Evolutionary conservation across 2,113 vertebrate species (phyloP).

Genomic region (Chaetura pelagica): DNA sequence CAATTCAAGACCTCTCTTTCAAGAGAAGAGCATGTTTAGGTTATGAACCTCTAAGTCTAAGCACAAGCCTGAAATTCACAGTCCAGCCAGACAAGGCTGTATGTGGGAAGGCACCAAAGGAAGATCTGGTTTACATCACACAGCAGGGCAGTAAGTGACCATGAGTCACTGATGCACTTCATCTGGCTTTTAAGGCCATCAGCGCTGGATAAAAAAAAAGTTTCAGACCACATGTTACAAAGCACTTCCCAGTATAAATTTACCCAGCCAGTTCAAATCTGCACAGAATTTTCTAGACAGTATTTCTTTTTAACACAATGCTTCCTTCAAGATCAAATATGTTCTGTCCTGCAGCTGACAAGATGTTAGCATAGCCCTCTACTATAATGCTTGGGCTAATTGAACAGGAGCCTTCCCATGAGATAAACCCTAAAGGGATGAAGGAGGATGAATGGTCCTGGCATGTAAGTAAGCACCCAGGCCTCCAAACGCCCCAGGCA

Average conservation of each 20-base stretch:
- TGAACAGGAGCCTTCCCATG: background rate
- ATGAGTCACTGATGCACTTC: constrained; percentile 5
- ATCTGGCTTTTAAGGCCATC: constrained; percentile 11
- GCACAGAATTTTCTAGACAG: background rate
- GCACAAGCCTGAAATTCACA: background rate
- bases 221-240: background rate
- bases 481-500: background rate
- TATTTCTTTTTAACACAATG: background rate
- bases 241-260: background rate
- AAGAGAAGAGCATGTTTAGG: background rate
- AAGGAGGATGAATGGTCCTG: background rate
- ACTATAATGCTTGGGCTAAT: background rate
- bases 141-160: background rate
- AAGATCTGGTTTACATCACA: constrained; percentile 42
- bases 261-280: background rate
- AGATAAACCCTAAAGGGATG: background rate
- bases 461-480: background rate
- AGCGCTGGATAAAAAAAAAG: background rate
- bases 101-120: background rate
- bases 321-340: background rate
- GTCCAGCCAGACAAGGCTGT: background rate
- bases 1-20: background rate
- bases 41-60: background rate
- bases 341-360: background rate
- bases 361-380: background rate